Evolutionary conservation across 1,140 invertebrate genomes (phyloP).

Genomic region (Trichomalopsis sarcophagae): DNA sequence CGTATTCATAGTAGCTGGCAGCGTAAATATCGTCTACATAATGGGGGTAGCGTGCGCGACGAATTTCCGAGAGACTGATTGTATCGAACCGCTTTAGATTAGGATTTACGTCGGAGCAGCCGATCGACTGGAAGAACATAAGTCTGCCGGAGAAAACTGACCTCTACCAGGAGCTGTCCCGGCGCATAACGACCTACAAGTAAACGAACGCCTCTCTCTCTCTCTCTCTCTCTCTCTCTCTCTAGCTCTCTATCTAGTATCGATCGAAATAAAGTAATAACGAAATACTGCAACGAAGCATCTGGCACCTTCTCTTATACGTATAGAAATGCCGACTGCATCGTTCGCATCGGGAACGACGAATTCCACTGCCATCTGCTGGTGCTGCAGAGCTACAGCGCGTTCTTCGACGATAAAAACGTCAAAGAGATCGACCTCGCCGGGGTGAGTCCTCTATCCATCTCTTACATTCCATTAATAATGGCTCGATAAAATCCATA

Average conservation of each 20-base stretch:
- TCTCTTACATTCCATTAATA: not conserved
- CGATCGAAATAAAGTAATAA: conserved; percentile 13
- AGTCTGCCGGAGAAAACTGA: conserved; percentile 77
- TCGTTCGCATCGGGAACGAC: conserved; percentile 75
- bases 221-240: not conserved
- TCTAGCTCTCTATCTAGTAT: not conserved
- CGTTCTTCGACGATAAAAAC: conserved; percentile 75
- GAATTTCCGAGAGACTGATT: not conserved
- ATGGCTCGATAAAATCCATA: not conserved
- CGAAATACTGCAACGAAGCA: not conserved
- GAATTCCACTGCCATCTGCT: conserved; percentile 78
- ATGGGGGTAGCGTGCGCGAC: too few relatives aligned
- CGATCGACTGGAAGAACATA: conserved; percentile 76
- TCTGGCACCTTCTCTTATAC: conserved; percentile 2
- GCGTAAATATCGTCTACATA: too few relatives aligned
- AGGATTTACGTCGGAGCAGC: conserved; percentile 73
- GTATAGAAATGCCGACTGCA: conserved; percentile 78
- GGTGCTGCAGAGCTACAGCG: conserved; percentile 78
- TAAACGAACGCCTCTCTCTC: conserved; percentile 58
- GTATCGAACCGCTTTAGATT: conserved; percentile 60
- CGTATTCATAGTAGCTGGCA: too few relatives aligned
- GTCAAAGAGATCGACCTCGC: conserved; percentile 75
- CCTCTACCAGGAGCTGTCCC: conserved; percentile 75
- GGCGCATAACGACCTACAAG: conserved; percentile 77
- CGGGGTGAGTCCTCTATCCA: conserved; percentile 64